Base-by-base conservation (phyloP, 1,140 invertebrate genomes). In the Drosophila tani region DNA sequence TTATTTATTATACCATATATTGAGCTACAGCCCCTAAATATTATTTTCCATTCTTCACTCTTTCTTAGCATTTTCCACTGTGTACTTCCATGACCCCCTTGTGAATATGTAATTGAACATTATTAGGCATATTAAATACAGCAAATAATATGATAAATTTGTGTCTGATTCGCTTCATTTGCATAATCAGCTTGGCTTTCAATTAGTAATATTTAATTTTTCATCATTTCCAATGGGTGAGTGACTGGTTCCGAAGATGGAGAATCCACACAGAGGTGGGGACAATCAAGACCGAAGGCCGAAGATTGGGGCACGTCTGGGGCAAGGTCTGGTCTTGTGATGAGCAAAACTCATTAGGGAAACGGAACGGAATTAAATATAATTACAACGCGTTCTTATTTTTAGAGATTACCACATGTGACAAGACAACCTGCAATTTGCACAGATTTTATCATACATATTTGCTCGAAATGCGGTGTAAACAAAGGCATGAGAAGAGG, bases 181-280 rank as follows among this genome's bases (percentile, higher is more conserved):
- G 65, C 80, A 87, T 87, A 74, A 68, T 67, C 24, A 65, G 68
- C 12, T 81, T 78, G 59, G 68, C 63, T 58, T 88, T 82, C 75
- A 88, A 87, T 87, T 88, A 75, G 55, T 45, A 62, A 77, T 46
- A 62, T 68, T 65, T 40, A 67, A 63, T 53, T 62, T 45, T 50
- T 58, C 35, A 64, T 50, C 45, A 29, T 49, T 53, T 46, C 8
- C 40, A 58, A 41, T 57, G 55, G 53, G 35, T 47, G 19, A 50
- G 35, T 47, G 19, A 50, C 45, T 62, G 41, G 38, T 15, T 40
- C 53, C 74, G 19, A 35, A 76, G 24, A 47, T 46, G 74, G 71
- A 45, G 21, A 47, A 3, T 21, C 71, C 49, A 21, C 43, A 24
- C 8, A 57, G 40, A 45, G 45, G 59, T 51, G 40, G n/a, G 19